These are phyloP conservation scores for Belgica antarctica DNA, from an alignment of 2,888 invertebrate species.

Conservation along the genomic window DNA sequence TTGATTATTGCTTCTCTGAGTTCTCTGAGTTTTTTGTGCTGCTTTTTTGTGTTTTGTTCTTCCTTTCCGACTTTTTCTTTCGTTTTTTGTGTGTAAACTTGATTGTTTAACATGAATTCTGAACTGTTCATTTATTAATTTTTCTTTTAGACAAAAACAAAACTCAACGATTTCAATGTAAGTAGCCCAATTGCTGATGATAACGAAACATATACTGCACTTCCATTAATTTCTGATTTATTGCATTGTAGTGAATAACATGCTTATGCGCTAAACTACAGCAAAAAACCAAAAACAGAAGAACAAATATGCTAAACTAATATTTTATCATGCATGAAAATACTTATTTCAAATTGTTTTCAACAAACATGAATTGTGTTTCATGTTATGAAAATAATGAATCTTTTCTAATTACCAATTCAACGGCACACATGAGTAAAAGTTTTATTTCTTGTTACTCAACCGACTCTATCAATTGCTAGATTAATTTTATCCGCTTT, in stretches of 20 bases:
- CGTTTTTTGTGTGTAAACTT: slow-evolving; percentile 31
- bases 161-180: slow-evolving; percentile 42
- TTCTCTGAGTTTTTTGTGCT: not conserved
- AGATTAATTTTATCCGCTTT: not conserved
- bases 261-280: not conserved
- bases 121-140: slow-evolving; percentile 25
- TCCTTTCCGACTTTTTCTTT: not conserved
- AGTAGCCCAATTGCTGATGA: slow-evolving; percentile 24
- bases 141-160: slow-evolving; percentile 42
- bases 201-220: not conserved
- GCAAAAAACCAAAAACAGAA: slow-evolving; percentile 2
- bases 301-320: slow-evolving; percentile 28
- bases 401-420: slow-evolving; percentile 23
- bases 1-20: slow-evolving; percentile 34
- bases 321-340: slow-evolving; percentile 41
- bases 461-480: not conserved
- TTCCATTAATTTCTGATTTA: slow-evolving; percentile 31
- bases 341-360: slow-evolving; percentile 10
- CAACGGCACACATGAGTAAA: not conserved
- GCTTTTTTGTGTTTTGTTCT: slow-evolving; percentile 22
- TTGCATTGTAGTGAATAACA: not conserved
- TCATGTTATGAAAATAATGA: not conserved
- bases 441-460: not conserved
- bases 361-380: slow-evolving; percentile 39
- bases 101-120: slow-evolving; percentile 40